These are phyloP conservation scores for Sarcophaga variegata DNA, from an alignment of 2,888 invertebrate species.

Conservation along the genomic window DNA sequence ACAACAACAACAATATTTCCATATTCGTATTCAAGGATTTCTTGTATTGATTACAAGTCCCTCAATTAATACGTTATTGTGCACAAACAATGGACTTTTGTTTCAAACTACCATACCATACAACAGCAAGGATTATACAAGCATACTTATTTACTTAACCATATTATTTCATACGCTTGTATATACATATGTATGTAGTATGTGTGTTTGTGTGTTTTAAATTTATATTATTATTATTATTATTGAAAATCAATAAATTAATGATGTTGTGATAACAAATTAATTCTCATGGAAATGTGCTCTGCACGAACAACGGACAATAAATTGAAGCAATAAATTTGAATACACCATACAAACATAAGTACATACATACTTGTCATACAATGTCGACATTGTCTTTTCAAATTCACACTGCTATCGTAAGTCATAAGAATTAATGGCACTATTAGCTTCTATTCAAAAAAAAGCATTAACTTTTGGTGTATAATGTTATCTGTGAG, in stretches of 20 bases:
- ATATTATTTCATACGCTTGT: background rate
- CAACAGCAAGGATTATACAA: background rate
- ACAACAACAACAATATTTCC: background rate
- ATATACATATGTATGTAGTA: background rate
- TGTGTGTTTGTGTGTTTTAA: background rate
- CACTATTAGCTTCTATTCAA: no score
- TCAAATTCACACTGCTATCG: no score
- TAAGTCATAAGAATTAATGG: no score
- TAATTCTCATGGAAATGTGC: constrained; percentile 40
- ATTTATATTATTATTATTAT: no score
- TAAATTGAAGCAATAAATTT: background rate
- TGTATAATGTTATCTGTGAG: no score
- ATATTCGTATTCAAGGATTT: background rate
- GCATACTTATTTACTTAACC: background rate
- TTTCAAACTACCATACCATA: background rate
- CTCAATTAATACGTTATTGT: background rate
- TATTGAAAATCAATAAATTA: constrained; percentile 43
- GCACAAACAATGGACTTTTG: constrained; percentile 12
- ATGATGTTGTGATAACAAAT: constrained; percentile 43
- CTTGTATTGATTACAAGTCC: constrained; percentile 22
- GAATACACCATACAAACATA: background rate
- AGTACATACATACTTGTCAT: background rate
- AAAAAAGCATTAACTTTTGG: no score
- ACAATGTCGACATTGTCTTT: background rate
- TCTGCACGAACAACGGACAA: constrained; percentile 3